Evolutionary conservation across 1,140 invertebrate genomes (phyloP), one percentile per base, ranked within the genome.

Genomic region (Scaptomyza pallida): DNA sequence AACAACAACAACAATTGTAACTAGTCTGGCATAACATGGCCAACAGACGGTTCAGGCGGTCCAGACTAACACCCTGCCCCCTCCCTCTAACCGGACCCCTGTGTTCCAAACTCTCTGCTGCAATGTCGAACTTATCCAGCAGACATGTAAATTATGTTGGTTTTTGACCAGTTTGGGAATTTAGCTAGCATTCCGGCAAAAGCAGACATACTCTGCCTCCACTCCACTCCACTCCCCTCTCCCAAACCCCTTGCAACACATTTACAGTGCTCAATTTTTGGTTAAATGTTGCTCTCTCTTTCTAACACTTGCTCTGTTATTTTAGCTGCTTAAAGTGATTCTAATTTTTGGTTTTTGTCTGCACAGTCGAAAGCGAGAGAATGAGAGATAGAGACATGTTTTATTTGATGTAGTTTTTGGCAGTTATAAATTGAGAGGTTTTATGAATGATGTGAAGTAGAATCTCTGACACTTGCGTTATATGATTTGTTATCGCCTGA

Each of bases 61-160:
- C 19, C 17, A 35, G 21, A 57, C 51, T n/a, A n/a, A n/a, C n/a
- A n/a, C n/a, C n/a, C n/a, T 37, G 30, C 77, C 33, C 35, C 63
- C 51, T n/a, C 23, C 3, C 55, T 12, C 10, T 9, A 37, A 2
- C 35, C 16, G 21, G 21, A 4, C 10, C 23, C n/a, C 17, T 16
- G 3, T 13, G 1, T 26, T 19, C 9, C 21, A 8, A 57, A 16
- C 60, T 30, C 41, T 15, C 6, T 19, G 21, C 35, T 9, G 5
- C 69, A 30, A 15, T 69, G 60, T 67, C 70, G 78, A 83, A 83
- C 70, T 73, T 82, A 78, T 74, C 47, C 74, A 73, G 78, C 78
- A 82, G 78, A 83, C 78, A 82, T 82, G 78, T 82, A 83, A 82
- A 82, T 82, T 83, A 83, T 82, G 74, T 82, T 71, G 78, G 78